Evolutionary conservation across 2,888 invertebrate species (phyloP).

Genomic region (Phaonia tiefii): DNA sequence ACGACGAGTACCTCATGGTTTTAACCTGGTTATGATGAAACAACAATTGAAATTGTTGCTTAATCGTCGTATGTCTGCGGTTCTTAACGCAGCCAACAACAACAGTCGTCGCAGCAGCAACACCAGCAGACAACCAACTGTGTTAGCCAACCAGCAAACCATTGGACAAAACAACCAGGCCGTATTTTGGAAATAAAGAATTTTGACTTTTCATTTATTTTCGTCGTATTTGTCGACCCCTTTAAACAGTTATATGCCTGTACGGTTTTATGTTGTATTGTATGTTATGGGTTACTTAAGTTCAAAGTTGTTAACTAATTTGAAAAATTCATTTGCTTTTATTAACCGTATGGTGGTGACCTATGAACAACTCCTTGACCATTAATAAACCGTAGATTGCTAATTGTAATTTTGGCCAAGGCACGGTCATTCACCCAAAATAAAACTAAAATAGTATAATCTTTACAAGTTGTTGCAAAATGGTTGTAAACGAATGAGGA

Average conservation of each 20-base stretch:
- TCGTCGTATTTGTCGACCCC: background rate
- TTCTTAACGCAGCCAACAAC: conserved; percentile 42
- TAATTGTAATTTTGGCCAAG: background rate
- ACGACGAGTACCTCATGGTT: conserved; percentile 6
- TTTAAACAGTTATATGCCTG: background rate
- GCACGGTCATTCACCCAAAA: conserved; percentile 3
- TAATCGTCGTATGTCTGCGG: conserved; percentile 53
- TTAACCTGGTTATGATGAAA: conserved; percentile 60
- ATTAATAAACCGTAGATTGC: background rate
- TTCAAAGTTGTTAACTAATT: conserved; percentile 4
- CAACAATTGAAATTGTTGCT: conserved; percentile 64
- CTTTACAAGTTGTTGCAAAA: background rate
- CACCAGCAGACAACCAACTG: background rate
- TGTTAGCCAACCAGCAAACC: conserved; percentile 16
- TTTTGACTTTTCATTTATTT: background rate
- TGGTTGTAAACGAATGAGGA: background rate
- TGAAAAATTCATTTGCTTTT: background rate
- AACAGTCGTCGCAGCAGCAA: background rate
- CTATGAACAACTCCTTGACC: background rate
- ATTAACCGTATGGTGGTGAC: background rate
- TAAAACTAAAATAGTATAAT: background rate
- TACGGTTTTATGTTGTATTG: background rate
- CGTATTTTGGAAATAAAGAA: conserved; percentile 8
- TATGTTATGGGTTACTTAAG: background rate
- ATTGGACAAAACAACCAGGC: background rate